phyloP scores from a whole-genome alignment of 2,888 invertebrate species.

The Drosophila paranaensis region DNA sequence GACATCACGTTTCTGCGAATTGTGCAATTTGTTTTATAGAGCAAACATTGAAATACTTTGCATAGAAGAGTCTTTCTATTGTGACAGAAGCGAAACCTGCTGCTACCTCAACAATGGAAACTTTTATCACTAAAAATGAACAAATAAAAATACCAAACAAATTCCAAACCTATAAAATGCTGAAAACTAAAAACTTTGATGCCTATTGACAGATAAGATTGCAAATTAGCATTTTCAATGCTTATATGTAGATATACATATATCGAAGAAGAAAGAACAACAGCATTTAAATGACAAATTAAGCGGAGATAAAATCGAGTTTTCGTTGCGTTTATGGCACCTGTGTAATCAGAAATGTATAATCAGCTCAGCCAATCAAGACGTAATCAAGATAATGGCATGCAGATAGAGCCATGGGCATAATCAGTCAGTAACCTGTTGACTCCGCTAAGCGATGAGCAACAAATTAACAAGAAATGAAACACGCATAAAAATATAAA shows the following conservation, averaged over 20 bases:
- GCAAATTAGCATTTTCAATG: conserved; percentile 8
- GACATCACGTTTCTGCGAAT: conserved; percentile 51
- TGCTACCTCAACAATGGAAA: conserved; percentile 40
- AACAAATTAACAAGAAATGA: conserved; percentile 13
- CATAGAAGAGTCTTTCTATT: neutral
- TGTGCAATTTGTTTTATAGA: conserved; percentile 26
- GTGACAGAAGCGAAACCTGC: conserved; percentile 11
- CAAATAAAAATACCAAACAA: conserved; percentile 8
- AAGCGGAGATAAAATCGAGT: conserved; percentile 27
- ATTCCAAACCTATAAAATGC: conserved; percentile 5
- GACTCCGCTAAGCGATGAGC: conserved; percentile 16
- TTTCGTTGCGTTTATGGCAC: conserved; percentile 14
- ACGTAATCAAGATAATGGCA: conserved; percentile 33
- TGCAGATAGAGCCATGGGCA: conserved; percentile 29
- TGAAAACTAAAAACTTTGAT: conserved; percentile 20
- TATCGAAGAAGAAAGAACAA: neutral
- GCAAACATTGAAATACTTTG: conserved; percentile 16
- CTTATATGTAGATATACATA: neutral
- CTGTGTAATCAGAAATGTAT: conserved; percentile 27
- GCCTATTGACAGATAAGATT: conserved; percentile 35
- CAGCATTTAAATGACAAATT: conserved; percentile 43
- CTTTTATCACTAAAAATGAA: conserved; percentile 17
- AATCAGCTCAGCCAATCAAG: conserved; percentile 18
- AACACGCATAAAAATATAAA: conserved; percentile 5
- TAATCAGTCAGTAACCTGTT: conserved; percentile 57